Conservation (phyloP, 2,888 invertebrate species). For the Netelia fuscicornis region DNA sequence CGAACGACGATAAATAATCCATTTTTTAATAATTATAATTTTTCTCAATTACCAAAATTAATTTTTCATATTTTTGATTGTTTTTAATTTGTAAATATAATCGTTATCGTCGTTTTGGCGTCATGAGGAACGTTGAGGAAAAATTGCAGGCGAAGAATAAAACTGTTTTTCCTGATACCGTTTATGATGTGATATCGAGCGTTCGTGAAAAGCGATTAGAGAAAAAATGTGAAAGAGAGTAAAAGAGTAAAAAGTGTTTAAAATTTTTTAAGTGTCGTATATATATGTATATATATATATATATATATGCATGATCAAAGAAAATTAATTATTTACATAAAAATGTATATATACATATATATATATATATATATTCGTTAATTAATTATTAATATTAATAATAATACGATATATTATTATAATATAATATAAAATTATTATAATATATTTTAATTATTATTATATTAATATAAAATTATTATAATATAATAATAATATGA, state of each 20-base stretch:
- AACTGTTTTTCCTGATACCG: slow-evolving; percentile 74
- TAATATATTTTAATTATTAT: too few species aligned
- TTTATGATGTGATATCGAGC: slow-evolving; percentile 79
- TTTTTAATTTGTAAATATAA: slow-evolving; percentile 12
- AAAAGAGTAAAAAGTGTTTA: slow-evolving; percentile 41
- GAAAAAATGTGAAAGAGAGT: slow-evolving; percentile 52
- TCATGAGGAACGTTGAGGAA: slow-evolving; percentile 63
- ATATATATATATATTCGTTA: slow-evolving; percentile 43
- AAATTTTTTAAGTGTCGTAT: slow-evolving; percentile 32
- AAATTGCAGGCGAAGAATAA: slow-evolving; percentile 78
- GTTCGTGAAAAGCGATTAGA: slow-evolving; percentile 68
- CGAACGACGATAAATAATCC: slow-evolving; percentile 15
- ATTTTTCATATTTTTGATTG: slow-evolving; percentile 12
- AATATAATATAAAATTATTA: slow-evolving; percentile 66
- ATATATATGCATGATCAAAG: slow-evolving; percentile 41
- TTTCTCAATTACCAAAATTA: slow-evolving; percentile 6
- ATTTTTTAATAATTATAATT: slow-evolving; percentile 9
- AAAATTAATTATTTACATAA: slow-evolving; percentile 38
- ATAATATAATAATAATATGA: too few species aligned
- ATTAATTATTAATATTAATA: too few species aligned
- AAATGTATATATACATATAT: slow-evolving; percentile 14
- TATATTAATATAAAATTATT: too few species aligned
- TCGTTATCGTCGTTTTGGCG: slow-evolving; percentile 45
- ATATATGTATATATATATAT: neutral
- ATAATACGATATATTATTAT: too few species aligned